Evolutionary conservation across 2,797 vertebrate species (phyloP), one percentile per base, ranked within the genome.

Genomic region (Nyctibius grandis): DNA sequence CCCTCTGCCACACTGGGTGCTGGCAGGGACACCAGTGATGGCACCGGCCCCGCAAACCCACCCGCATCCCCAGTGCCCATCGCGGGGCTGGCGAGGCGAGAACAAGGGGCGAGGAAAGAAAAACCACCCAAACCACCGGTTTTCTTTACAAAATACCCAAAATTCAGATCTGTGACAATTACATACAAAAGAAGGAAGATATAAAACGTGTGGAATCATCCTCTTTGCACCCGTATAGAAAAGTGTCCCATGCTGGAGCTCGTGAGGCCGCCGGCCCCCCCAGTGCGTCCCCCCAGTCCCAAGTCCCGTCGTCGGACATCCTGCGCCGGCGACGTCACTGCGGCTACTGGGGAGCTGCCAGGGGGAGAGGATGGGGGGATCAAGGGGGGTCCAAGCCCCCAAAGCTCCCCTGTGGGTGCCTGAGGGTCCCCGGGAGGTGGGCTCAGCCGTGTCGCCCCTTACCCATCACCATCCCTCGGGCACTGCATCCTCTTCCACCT

Each of bases 121-220:
- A 8, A 42, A 22, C 1, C 63, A 77, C 50, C 0, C 23, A 2
- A 33, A 34, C 1, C 36, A 69, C 3, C 22, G 0, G 5, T 31
- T 77, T 95, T 95, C 88, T 94, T 96, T 98, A 98, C 91, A 97
- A 98, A 98, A 98, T 86, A 96, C 98, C 96, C 97, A 96, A 96
- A 89, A 87, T 96, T 89, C 88, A 90, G 95, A 76, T 92, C 96
- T 68, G 95, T 97, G 96, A 96, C 95, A 97, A 96, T 93, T 97
- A 97, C 97, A 81, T 98, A 98, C 97, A 98, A 98, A 98, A 97
- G 78, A 93, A 92, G 36, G 84, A 60, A 88, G 94, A 95, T 97
- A 97, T 0, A 97, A 98, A 98, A 98, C 38, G 94, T 98, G 98
- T 33, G 97, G 98, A 98, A 98, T 93, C 89, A 80, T 97, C 91